Evolutionary conservation across 2,113 vertebrate genomes (phyloP).

Genomic region (Hyperoodon ampullatus): DNA sequence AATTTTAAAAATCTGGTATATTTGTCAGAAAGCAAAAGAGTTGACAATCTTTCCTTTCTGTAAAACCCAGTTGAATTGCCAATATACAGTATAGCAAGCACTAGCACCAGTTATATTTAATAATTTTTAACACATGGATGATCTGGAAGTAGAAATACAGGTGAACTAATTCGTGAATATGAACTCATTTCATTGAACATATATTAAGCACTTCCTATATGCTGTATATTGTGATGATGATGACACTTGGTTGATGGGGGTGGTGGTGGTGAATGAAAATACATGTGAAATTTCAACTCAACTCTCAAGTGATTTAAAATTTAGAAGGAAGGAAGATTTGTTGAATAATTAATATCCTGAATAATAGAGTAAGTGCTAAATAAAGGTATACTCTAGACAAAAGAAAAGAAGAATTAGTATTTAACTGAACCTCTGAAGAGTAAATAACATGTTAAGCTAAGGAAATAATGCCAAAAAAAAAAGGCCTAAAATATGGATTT

Average conservation of each 20-base stretch:
- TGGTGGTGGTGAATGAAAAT: not conserved
- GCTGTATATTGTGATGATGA: not conserved
- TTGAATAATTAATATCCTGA: not conserved
- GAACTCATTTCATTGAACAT: not conserved
- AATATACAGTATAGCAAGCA: not conserved
- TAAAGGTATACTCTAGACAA: not conserved
- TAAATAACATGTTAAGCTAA: not conserved
- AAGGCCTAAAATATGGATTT: not conserved
- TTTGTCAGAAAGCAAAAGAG: not conserved
- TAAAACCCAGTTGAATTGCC: not conserved
- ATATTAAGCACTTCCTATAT: not conserved
- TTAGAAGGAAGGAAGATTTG: not conserved
- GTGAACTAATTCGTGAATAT: not conserved
- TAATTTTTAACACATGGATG: not conserved
- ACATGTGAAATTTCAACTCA: not conserved
- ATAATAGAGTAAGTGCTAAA: not conserved
- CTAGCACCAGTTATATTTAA: not conserved
- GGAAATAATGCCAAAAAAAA: not conserved
- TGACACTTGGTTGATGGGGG: not conserved
- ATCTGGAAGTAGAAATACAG: not conserved
- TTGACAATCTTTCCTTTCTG: not conserved
- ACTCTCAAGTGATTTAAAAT: not conserved
- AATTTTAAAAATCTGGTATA: conserved; percentile 2
- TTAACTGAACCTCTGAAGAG: not conserved
- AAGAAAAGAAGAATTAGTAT: not conserved